Conservation (phyloP, 2,797 vertebrate species). For the Eutrigla gurnardus region DNA sequence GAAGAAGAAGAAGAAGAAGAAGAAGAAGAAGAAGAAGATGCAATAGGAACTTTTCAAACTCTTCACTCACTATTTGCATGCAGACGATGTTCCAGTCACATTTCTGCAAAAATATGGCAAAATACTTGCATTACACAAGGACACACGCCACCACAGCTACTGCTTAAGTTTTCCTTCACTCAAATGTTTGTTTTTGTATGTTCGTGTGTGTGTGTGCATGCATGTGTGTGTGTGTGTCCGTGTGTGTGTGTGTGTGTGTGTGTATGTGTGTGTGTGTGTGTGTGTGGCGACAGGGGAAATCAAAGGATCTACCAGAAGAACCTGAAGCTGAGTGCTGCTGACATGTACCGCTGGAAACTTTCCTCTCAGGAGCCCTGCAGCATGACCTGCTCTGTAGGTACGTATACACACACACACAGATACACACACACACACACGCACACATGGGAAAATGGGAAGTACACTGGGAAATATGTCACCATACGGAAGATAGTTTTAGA, state of each 20-base stretch:
- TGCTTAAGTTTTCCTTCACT: neutral
- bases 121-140: neutral
- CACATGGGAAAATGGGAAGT: neutral
- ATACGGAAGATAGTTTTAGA: too few relatives aligned
- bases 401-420: neutral
- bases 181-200: neutral
- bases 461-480: too few relatives aligned
- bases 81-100: neutral
- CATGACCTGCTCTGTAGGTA: constrained; percentile 97
- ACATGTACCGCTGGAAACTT: constrained; percentile 99
- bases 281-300: constrained; percentile 85
- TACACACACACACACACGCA: constrained; percentile 10
- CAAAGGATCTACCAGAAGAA: constrained; percentile 92
- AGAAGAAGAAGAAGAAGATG: too few relatives aligned
- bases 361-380: constrained; percentile 98
- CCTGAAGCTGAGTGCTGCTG: constrained; percentile 92
- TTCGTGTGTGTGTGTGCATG: constrained; percentile 7
- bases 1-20: too few relatives aligned
- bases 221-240: neutral
- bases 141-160: neutral
- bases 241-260: neutral
- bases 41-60: neutral
- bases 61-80: neutral
- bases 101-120: neutral
- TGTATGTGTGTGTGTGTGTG: constrained; percentile 9